Percentiles rank a stretch among this genome's conserved stretches.
These are phyloP conservation scores for Nomada ferruginata DNA, from an alignment of 2,888 invertebrate species.

Conservation along the genomic window DNA sequence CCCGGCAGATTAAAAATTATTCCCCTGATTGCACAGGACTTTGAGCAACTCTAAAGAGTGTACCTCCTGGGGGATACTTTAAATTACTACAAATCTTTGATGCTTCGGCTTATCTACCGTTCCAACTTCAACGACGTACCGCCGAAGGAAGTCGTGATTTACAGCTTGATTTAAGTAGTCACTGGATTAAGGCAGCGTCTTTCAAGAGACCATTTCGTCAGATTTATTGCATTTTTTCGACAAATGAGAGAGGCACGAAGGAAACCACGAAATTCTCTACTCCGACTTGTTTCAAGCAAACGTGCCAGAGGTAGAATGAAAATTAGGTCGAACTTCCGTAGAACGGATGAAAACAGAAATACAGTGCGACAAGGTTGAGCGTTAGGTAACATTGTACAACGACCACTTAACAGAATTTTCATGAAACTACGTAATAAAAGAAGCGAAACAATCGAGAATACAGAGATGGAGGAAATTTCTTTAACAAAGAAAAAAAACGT, in stretches of 20 bases:
- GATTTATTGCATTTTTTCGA: slow-evolving; percentile 60
- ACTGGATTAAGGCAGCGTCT: slow-evolving; percentile 63
- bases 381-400: background rate
- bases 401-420: slow-evolving; percentile 3
- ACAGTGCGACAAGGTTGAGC: background rate
- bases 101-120: slow-evolving; percentile 60
- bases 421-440: background rate
- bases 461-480: background rate
- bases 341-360: background rate
- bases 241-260: too few relatives aligned
- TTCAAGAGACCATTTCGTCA: slow-evolving; percentile 57
- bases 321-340: slow-evolving; percentile 1
- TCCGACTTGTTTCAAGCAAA: slow-evolving; percentile 14
- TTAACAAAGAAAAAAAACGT: background rate
- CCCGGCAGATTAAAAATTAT: background rate
- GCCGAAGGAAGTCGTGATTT: slow-evolving; percentile 59
- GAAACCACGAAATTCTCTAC: slow-evolving; percentile 4
- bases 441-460: too few relatives aligned
- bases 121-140: slow-evolving; percentile 46
- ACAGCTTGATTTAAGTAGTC: slow-evolving; percentile 63
- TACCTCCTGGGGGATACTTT: slow-evolving; percentile 11
- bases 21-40: slow-evolving; percentile 3
- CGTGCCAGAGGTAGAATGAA: background rate
- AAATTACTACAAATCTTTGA: slow-evolving; percentile 54
- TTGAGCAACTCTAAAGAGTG: slow-evolving; percentile 19